phyloP scores from a whole-genome alignment of 2,797 vertebrate species.

The Acanthopagrus latus region DNA sequence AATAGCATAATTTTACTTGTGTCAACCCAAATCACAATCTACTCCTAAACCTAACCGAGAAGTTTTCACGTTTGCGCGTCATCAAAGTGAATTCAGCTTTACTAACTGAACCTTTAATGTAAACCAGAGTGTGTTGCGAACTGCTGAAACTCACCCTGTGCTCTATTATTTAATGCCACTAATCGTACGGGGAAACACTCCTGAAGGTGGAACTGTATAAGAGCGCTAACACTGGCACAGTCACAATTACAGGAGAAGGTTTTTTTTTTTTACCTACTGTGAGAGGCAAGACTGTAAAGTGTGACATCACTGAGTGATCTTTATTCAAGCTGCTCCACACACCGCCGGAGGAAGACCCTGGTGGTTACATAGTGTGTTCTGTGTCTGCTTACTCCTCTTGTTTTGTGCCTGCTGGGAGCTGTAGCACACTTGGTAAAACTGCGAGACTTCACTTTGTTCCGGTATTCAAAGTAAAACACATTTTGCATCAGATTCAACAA shows the following conservation, averaged over 20 bases:
- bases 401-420: conserved; percentile 36
- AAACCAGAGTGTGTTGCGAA: background rate
- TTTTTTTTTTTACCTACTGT: background rate
- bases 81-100: background rate
- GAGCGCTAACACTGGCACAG: background rate
- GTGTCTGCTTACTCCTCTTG: conserved; percentile 26
- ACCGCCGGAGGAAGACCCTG: conserved; percentile 23
- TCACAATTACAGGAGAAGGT: background rate
- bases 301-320: conserved; percentile 11
- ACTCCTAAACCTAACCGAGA: too few relatives aligned
- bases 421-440: conserved; percentile 34
- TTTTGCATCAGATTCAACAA: conserved; percentile 20
- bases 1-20: too few relatives aligned
- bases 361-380: conserved; percentile 30
- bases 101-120: background rate
- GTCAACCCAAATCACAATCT: too few relatives aligned
- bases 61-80: too few relatives aligned
- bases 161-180: background rate
- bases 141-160: background rate
- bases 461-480: conserved; percentile 25
- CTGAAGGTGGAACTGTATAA: background rate
- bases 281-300: background rate
- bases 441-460: conserved; percentile 20
- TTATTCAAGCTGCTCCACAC: conserved; percentile 32
- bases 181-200: background rate